Evolutionary conservation across 2,797 vertebrate genomes (phyloP).

Genomic region (Melanotaenia maccullochi): DNA sequence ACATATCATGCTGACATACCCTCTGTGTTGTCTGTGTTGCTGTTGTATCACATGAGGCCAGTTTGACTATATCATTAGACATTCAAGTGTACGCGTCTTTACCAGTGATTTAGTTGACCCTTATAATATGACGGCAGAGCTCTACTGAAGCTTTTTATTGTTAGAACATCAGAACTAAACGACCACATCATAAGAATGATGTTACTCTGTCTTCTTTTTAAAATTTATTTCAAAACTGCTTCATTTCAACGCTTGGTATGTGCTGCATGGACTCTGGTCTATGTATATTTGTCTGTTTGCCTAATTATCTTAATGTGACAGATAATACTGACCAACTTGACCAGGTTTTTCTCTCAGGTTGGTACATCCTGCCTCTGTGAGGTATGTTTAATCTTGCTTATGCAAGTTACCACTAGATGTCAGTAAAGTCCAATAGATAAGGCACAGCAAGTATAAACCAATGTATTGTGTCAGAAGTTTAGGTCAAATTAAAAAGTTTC

Average conservation of each 20-base stretch:
- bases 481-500: neutral
- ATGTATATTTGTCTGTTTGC: neutral
- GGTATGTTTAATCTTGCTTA: neutral
- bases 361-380: neutral
- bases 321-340: neutral
- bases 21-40: neutral
- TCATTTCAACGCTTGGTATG: neutral
- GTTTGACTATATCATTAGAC: too few species aligned
- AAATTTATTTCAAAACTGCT: neutral
- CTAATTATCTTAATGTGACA: too few species aligned
- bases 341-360: neutral
- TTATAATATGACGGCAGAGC: neutral
- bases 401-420: conserved; percentile 51
- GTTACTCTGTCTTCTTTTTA: neutral
- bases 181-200: neutral
- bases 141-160: neutral
- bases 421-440: conserved; percentile 39
- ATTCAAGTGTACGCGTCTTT: neutral
- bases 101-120: too few species aligned
- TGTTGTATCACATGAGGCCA: neutral
- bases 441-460: neutral
- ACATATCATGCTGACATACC: neutral
- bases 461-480: neutral
- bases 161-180: neutral
- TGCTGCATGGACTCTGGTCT: neutral